Base-by-base conservation (phyloP, 2,113 vertebrate species). In the Nothocercus julius region DNA sequence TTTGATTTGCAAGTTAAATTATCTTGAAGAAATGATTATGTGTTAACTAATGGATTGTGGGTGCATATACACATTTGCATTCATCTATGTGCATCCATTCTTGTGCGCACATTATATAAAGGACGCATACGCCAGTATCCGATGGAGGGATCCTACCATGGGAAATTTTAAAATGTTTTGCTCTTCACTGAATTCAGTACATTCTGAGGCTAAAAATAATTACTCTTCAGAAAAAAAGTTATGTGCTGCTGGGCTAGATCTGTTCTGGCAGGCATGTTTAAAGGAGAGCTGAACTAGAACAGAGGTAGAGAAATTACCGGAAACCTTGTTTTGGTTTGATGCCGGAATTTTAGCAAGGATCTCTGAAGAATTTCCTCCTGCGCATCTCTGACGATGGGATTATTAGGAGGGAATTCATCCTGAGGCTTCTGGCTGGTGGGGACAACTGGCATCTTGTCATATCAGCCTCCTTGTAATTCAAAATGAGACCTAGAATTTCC, bases 151-250 rank as follows among this genome's bases (percentile, higher is more conserved):
- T 86, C 44, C 73, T 94, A 86, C 90, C 80, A 19, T 36, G 42
- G 85, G 92, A 94, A 93, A 84, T 91, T 68, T 87, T 30, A 87
- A 92, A 94, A 21, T 84, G 81, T 93, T 95, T 90, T 63, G 78
- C 74, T 86, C 83, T 76, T 76, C 51, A 72, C 42, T 88, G 69
- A 86, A 90, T 88, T 61, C 47, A 61, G 58, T 86, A 83, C 82
- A 62, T 90, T 96, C 85, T 64, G 88, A 92, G 63, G 62, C 85
- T 92, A 86, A 95, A 95, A 95, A 92, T 93, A 95, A 93, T 93
- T 93, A 85, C 81, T 76, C 66, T 70, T 92, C 74, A 74, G 83
- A 78, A 81, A 64, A 61, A 72, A 69, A 68, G 58, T 81, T 89
- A 63, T 90, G 74, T 44, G 54, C 90, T 95, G 90, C 30, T 76